phyloP scores from a whole-genome alignment of 2,888 invertebrate genomes.

The Melinaea menophilus region DNA sequence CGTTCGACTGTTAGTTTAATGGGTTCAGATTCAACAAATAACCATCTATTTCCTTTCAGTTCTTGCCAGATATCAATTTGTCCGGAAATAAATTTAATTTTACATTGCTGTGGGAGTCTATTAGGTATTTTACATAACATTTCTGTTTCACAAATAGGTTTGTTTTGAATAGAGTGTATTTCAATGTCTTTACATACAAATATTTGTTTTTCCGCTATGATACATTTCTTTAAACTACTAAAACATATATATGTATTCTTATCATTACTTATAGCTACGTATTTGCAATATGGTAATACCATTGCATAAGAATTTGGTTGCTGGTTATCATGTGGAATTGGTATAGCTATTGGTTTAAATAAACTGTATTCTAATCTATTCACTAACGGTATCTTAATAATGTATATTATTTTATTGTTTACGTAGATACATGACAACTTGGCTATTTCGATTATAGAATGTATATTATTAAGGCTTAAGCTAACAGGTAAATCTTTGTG shows the following conservation, averaged over 20 bases:
- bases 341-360: conserved; percentile 17
- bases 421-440: conserved; percentile 24
- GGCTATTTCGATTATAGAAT: conserved; percentile 23
- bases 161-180: neutral
- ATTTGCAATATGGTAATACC: conserved; percentile 11
- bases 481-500: conserved; percentile 10
- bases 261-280: conserved; percentile 14
- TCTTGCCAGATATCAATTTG: conserved; percentile 28
- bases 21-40: conserved; percentile 27
- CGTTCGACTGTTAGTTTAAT: conserved; percentile 25
- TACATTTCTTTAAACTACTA: too few relatives aligned
- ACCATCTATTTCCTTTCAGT: conserved; percentile 26
- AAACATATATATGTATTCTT: too few relatives aligned
- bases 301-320: conserved; percentile 4
- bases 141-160: conserved; percentile 31
- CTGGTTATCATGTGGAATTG: conserved; percentile 10
- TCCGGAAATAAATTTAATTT: conserved; percentile 20
- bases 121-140: conserved; percentile 25
- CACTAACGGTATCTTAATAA: conserved; percentile 17
- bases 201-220: too few relatives aligned
- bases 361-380: conserved; percentile 9
- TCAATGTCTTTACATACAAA: too few relatives aligned
- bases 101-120: conserved; percentile 13
- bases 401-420: conserved; percentile 29
- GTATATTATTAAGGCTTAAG: conserved; percentile 21